These are phyloP conservation scores for Lacanobia oleracea DNA, from an alignment of 2,888 invertebrate species.

Conservation along the genomic window DNA sequence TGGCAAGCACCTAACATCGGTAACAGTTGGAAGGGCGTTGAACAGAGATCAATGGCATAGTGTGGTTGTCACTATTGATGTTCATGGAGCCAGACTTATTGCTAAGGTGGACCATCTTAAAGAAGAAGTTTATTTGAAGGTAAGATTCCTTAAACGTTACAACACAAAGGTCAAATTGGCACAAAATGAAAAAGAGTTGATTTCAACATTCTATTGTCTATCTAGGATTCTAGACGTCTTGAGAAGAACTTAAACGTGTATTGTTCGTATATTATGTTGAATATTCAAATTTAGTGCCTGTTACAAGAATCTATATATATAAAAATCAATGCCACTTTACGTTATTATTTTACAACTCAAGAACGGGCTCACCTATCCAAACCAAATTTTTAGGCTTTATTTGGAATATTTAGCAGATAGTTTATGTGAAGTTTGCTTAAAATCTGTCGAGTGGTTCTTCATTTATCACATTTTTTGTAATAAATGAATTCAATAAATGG, in stretches of 20 bases:
- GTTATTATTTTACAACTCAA: no score
- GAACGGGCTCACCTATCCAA: no score
- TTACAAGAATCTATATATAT: no score
- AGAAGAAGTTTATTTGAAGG: conserved; percentile 95
- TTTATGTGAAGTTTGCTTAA: no score
- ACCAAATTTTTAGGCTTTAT: no score
- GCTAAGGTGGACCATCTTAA: conserved; percentile 96
- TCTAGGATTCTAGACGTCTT: not conserved
- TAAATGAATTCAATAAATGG: no score
- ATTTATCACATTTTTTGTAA: no score
- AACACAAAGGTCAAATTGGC: not conserved
- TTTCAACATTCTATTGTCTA: not conserved
- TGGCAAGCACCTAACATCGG: conserved; percentile 95
- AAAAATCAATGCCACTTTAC: no score
- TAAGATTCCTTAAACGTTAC: conserved; percentile 50
- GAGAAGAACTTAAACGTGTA: not conserved
- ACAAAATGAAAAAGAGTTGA: not conserved
- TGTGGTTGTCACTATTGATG: conserved; percentile 96
- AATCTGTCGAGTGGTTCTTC: no score
- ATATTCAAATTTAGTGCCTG: no score
- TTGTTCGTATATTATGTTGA: not conserved
- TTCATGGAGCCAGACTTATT: conserved; percentile 95
- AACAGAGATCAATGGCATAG: conserved; percentile 98
- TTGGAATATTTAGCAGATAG: no score
- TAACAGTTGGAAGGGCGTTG: conserved; percentile 96